These are phyloP conservation scores for Pelosia muscerda DNA, from an alignment of 2,888 invertebrate genomes.

Conservation along the genomic window DNA sequence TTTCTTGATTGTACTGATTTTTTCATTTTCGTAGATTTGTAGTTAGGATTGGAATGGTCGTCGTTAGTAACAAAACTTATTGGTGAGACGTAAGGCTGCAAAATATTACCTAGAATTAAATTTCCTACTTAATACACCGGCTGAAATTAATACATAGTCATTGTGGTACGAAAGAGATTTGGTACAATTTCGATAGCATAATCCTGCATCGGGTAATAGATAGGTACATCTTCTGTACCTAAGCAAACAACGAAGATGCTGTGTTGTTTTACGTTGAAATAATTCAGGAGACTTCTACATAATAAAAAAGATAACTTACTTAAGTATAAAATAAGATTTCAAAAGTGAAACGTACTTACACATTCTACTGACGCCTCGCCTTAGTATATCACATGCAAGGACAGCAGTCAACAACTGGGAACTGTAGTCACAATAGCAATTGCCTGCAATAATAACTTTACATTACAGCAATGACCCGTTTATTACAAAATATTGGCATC, in stretches of 20 bases:
- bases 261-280: too few relatives aligned
- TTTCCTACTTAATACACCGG: constrained; percentile 46
- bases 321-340: not conserved
- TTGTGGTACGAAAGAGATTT: too few relatives aligned
- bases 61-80: constrained; percentile 73
- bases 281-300: too few relatives aligned
- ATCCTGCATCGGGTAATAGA: too few relatives aligned
- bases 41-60: constrained; percentile 41
- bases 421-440: constrained; percentile 79
- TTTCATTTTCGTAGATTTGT: constrained; percentile 58
- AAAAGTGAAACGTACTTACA: constrained; percentile 64
- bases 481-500: not conserved
- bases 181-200: too few relatives aligned
- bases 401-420: constrained; percentile 78
- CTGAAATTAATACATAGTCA: not conserved
- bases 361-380: constrained; percentile 73
- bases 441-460: constrained; percentile 60
- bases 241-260: too few relatives aligned
- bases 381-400: constrained; percentile 76
- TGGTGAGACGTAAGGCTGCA: constrained; percentile 83
- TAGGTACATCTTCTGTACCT: too few relatives aligned
- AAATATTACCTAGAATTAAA: constrained; percentile 83
- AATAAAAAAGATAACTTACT: not conserved
- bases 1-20: constrained; percentile 51
- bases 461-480: not conserved